Evolutionary conservation across 2,888 invertebrate genomes (phyloP).

Genomic region (Orthosia gothica): DNA sequence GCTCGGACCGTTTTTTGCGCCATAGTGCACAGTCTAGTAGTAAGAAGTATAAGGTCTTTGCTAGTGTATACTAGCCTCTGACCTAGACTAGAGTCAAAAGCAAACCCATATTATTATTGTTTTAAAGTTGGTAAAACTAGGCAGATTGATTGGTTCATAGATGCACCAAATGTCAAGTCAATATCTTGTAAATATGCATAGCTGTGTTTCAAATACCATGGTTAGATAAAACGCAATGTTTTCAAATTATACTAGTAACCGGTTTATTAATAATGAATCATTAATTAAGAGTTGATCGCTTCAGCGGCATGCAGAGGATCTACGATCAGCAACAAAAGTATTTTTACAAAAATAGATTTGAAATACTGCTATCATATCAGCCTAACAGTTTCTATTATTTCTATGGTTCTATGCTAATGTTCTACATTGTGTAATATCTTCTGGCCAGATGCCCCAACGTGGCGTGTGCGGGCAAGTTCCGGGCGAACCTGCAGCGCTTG

Average conservation of each 20-base stretch:
- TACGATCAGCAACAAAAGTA: not conserved
- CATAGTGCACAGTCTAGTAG: too few species aligned
- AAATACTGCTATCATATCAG: not conserved
- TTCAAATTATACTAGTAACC: not conserved
- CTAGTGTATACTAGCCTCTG: too few species aligned
- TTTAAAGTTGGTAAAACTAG: too few species aligned
- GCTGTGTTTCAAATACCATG: not conserved
- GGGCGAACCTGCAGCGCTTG: slow-evolving; percentile 71
- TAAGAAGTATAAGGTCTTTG: too few species aligned
- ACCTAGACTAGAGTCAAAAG: too few species aligned
- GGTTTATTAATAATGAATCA: not conserved
- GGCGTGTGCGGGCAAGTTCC: slow-evolving; percentile 79
- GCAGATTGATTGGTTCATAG: too few species aligned
- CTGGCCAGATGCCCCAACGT: slow-evolving; percentile 80
- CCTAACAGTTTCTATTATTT: not conserved
- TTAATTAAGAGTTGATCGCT: not conserved
- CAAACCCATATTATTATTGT: too few species aligned
- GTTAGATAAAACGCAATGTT: not conserved
- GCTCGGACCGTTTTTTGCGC: too few species aligned
- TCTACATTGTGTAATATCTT: not conserved
- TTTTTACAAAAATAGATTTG: too few species aligned
- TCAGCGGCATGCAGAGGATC: not conserved
- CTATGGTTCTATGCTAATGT: too few species aligned
- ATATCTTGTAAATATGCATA: not conserved
- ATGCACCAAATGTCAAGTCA: not conserved